Conservation (phyloP, 2,113 vertebrate species). For the Notothenia rossii region DNA sequence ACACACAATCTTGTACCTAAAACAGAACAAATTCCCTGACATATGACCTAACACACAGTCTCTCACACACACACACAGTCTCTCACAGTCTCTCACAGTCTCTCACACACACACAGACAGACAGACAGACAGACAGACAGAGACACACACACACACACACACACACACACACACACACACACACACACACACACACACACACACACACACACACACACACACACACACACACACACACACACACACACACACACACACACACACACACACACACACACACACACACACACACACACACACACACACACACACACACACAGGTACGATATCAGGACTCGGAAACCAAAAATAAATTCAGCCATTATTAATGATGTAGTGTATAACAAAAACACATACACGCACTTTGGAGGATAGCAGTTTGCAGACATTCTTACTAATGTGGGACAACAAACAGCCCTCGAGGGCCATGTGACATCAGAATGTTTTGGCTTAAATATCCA, state of each 20-base stretch:
- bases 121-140: too few relatives aligned
- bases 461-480: not conserved
- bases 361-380: not conserved
- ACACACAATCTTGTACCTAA: not conserved
- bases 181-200: not conserved
- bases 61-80: slow-evolving; percentile 4
- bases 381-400: not conserved
- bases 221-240: slow-evolving; percentile 20
- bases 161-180: not conserved
- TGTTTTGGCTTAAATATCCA: slow-evolving; percentile 12
- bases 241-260: slow-evolving; percentile 16
- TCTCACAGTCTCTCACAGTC: too few relatives aligned
- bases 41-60: not conserved
- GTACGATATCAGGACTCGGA: not conserved
- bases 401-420: not conserved
- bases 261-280: not conserved
- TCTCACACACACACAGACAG: not conserved
- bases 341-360: not conserved
- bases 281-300: not conserved
- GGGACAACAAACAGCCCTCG: slow-evolving; percentile 6
- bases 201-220: not conserved
- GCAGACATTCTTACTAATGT: not conserved
- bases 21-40: slow-evolving; percentile 13
- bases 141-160: not conserved
- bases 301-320: slow-evolving; percentile 32